phyloP scores from a whole-genome alignment of 2,113 vertebrate species.

The Chaetorhynchus papuensis region DNA sequence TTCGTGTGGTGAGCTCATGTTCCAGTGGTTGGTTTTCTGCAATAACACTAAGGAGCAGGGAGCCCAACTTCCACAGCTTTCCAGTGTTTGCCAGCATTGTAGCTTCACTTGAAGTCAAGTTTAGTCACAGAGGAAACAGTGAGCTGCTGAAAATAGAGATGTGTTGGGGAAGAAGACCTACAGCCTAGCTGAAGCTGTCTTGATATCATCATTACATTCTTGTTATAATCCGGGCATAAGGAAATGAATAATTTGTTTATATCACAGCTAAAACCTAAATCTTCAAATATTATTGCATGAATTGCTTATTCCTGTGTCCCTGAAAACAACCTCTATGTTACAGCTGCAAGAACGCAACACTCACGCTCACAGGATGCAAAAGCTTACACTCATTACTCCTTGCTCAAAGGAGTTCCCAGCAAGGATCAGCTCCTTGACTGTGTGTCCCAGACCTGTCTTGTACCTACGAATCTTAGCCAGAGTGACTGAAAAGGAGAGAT shows the following conservation, averaged over 20 bases:
- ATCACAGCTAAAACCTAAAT: not conserved
- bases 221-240: not conserved
- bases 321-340: not conserved
- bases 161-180: not conserved
- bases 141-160: not conserved
- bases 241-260: not conserved
- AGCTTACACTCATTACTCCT: not conserved
- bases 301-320: not conserved
- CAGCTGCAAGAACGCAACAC: not conserved
- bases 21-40: not conserved
- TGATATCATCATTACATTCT: not conserved
- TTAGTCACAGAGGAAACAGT: not conserved
- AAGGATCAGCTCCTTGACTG: not conserved
- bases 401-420: not conserved
- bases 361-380: not conserved
- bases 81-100: not conserved
- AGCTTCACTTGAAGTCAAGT: not conserved
- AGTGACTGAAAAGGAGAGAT: not conserved
- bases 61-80: not conserved
- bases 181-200: not conserved
- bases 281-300: not conserved
- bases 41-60: not conserved
- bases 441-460: not conserved
- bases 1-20: not conserved
- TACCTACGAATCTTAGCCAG: not conserved